Percentiles rank a stretch among this genome's conserved stretches.
phyloP scores from a whole-genome alignment of 2,888 invertebrate genomes.

The Argyra leucocephala region DNA sequence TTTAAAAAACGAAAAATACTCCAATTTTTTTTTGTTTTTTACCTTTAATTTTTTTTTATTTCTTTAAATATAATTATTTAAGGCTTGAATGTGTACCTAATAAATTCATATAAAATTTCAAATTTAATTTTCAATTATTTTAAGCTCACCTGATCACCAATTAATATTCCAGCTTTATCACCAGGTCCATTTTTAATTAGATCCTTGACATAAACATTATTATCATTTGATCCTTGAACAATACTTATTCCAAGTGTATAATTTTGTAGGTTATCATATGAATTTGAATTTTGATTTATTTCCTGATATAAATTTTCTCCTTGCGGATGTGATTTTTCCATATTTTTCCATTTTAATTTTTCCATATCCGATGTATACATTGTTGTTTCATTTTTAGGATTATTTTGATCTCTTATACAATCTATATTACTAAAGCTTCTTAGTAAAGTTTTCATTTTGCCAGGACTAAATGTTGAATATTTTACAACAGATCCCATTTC shows the following conservation, averaged over 20 bases:
- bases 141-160: slow-evolving; percentile 25
- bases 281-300: background rate
- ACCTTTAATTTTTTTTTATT: too few relatives aligned
- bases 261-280: background rate
- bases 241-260: slow-evolving; percentile 26
- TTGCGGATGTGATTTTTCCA: background rate
- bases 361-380: background rate
- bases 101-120: too few relatives aligned
- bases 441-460: background rate
- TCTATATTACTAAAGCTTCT: background rate
- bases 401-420: background rate
- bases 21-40: too few relatives aligned
- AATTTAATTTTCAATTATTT: too few relatives aligned
- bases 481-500: background rate
- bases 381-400: background rate
- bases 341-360: background rate
- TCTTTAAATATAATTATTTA: too few relatives aligned
- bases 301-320: background rate
- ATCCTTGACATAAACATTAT: slow-evolving; percentile 28
- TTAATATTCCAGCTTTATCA: slow-evolving; percentile 23
- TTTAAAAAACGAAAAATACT: too few relatives aligned
- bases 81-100: too few relatives aligned
- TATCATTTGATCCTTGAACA: slow-evolving; percentile 25
- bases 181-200: slow-evolving; percentile 26
- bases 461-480: slow-evolving; percentile 4